phyloP scores from a whole-genome alignment of 2,113 vertebrate species.

The Steatornis caripensis region DNA sequence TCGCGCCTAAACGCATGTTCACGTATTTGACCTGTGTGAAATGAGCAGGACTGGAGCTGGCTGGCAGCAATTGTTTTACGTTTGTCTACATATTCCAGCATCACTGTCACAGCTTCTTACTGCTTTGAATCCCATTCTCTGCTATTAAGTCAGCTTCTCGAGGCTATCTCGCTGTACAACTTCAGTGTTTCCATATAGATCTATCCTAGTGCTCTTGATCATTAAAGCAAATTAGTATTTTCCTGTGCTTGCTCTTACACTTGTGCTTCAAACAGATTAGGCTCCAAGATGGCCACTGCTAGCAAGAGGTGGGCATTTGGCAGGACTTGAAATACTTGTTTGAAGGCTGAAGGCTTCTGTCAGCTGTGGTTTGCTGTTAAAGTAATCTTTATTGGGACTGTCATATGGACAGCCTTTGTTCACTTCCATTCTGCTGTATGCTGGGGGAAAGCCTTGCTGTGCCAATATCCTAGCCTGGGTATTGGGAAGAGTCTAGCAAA shows the following conservation, averaged over 20 bases:
- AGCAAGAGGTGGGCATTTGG: not conserved
- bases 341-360: not conserved
- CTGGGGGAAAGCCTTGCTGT: not conserved
- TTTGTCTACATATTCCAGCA: not conserved
- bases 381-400: not conserved
- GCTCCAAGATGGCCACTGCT: not conserved
- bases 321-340: not conserved
- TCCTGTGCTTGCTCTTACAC: not conserved
- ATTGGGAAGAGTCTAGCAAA: not conserved
- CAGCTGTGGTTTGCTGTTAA: not conserved
- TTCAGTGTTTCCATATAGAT: not conserved
- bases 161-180: not conserved
- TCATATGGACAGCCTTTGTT: not conserved
- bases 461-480: not conserved
- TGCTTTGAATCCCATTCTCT: not conserved
- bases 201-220: not conserved
- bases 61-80: fast-evolving
- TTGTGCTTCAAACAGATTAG: not conserved
- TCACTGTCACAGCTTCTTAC: not conserved
- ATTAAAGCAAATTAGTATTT: not conserved
- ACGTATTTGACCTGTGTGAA: not conserved
- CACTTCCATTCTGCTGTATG: not conserved
- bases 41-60: not conserved
- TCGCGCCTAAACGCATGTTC: fast-evolving
- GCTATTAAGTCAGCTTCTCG: not conserved